Percentiles rank a stretch among this genome's conserved stretches.
phyloP scores from a whole-genome alignment of 2,888 invertebrate genomes.

The Ypsolopha scabrella region DNA sequence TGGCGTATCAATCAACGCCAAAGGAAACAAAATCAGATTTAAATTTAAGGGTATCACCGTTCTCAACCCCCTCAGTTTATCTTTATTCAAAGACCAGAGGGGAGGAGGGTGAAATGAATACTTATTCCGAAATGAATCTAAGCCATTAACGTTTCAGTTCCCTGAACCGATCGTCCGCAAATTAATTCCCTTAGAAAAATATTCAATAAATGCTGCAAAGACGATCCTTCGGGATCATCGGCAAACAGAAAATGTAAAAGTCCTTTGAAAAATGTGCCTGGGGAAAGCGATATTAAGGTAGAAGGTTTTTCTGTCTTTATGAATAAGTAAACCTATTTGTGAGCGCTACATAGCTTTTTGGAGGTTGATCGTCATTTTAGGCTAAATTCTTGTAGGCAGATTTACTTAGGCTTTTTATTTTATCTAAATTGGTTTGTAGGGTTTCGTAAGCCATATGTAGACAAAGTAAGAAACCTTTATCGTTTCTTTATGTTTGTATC shows the following conservation, averaged over 20 bases:
- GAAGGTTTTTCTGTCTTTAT: too few species aligned
- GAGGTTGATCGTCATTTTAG: too few species aligned
- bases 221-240: conserved; percentile 26
- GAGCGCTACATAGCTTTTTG: too few species aligned
- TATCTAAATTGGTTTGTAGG: too few species aligned
- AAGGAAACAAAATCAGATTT: conserved; percentile 63
- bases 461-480: too few species aligned
- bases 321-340: too few species aligned
- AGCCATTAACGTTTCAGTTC: conserved; percentile 51
- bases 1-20: conserved; percentile 16
- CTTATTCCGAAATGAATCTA: conserved; percentile 64
- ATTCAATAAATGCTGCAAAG: conserved; percentile 54
- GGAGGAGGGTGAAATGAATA: conserved; percentile 51
- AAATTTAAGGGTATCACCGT: conserved; percentile 37
- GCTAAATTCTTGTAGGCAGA: too few species aligned
- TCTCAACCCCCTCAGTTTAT: conserved; percentile 8
- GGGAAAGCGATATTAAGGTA: not conserved
- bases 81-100: conserved; percentile 8
- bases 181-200: conserved; percentile 60
- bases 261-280: not conserved
- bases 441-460: too few species aligned
- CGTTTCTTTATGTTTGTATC: too few species aligned
- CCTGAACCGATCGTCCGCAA: conserved; percentile 42
- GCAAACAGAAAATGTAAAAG: conserved; percentile 34
- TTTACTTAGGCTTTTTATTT: too few species aligned